A percentile compares a stretch with the other conserved stretches of the same genome.
Conservation (phyloP, 2,888 invertebrate genomes). For the Rapana venosa region DNA sequence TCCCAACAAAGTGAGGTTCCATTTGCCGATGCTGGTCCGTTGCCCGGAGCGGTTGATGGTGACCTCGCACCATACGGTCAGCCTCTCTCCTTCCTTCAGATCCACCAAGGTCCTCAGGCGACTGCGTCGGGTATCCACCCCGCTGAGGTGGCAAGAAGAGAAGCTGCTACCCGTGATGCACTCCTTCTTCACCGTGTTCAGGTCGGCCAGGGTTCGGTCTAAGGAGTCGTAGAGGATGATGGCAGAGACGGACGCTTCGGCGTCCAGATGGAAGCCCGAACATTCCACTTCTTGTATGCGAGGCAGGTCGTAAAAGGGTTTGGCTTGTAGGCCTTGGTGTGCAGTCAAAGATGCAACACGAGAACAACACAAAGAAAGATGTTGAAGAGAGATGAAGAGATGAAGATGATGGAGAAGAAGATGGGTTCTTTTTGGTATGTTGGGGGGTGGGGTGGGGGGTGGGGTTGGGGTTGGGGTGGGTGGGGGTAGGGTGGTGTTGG, state of each 20-base stretch:
- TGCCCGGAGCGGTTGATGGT: conserved; percentile 22
- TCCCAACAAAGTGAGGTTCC: conserved; percentile 21
- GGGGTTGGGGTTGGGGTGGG: too few species aligned
- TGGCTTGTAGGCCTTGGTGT: conserved; percentile 11
- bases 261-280: conserved; percentile 16
- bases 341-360: too few species aligned
- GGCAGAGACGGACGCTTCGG: conserved; percentile 21
- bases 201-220: conserved; percentile 7
- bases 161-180: conserved; percentile 26
- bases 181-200: conserved; percentile 19
- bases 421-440: too few species aligned
- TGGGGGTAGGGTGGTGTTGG: too few species aligned
- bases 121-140: conserved; percentile 1
- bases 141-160: conserved; percentile 16
- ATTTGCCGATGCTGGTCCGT: conserved; percentile 1
- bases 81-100: not conserved
- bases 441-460: too few species aligned
- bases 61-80: conserved; percentile 25
- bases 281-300: conserved; percentile 29
- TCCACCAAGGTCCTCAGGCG: conserved; percentile 32
- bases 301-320: not conserved
- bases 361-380: too few species aligned
- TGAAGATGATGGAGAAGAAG: too few species aligned
- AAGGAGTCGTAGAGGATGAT: not conserved
- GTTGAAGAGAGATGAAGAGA: too few species aligned